Evolutionary conservation across 23 tunicate species (phyloP), one percentile per base, ranked within the genome.

Genomic region (Trididemnum clinides): DNA sequence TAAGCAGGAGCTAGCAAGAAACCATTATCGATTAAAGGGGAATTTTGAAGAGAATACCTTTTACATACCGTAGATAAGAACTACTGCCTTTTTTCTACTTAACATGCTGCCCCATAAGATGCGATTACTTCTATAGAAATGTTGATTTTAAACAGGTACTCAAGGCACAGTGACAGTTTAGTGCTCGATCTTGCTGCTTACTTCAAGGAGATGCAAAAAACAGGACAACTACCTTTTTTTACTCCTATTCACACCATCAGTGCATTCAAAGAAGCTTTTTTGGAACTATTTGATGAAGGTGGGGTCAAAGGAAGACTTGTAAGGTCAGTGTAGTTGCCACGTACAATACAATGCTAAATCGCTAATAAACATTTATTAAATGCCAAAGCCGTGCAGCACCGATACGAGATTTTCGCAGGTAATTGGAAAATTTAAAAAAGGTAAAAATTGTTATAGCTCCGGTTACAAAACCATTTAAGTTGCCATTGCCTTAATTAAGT

Each of bases 191-290:
- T 83, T 5, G 72, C 78, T 7, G 88, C 84, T 64, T 88, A 89
- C 64, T 57, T 30, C 64, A 81, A 79, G 10, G 84, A 33, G 57
- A 57, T 84, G 49, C 89, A 90, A 33, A 57, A 57, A n/a, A 78
- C 39, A 74, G 89, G 89, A 0, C 95, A 83, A 39, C 79, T 90
- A 74, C 81, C 72, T 23, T 85, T 85, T 54, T 85, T 89, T 32
- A 75, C 82, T 3, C 95, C 95, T 1, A 78, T 82, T 63, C 95
- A 90, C 75, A 83, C 39, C 50, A 85, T 90, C 78, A 51, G 74
- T 0, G 95, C 95, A 0, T 79, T 90, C 66, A 51, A 64, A 51
- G 89, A 90, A 44, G 95, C 95, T 0, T 33, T 90, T 2, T 33
- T 73, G 44, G 89, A 78, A 33, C 51, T 78, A 27, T 22, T 50